Evolutionary conservation across 2,113 vertebrate genomes (phyloP), one percentile per base, ranked within the genome.

Genomic region (Silurus glanis): DNA sequence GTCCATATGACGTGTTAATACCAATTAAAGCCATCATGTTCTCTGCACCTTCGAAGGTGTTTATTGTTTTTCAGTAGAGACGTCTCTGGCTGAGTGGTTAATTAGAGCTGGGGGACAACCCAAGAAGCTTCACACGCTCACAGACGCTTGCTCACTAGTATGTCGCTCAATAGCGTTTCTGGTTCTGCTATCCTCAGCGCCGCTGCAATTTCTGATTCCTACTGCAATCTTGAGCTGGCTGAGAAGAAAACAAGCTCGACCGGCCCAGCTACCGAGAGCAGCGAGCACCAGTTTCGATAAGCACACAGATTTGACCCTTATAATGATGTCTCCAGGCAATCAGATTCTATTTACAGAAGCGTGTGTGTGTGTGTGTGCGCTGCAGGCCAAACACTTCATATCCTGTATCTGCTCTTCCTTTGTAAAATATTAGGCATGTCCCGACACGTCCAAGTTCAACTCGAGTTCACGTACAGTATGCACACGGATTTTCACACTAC

Each of bases 31-130:
- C 59, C 25, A 12, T 45, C 16, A 2, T 45, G 16, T 78, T 23
- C 19, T 25, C 21, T 45, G 23, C 53, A 6, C 82, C 53, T 74
- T 17, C 56, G n/a, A 49, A 9, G 23, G n/a, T 79, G n/a, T 64
- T 53, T n/a, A 78, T 64, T n/a, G 9, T 55, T 25, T 45, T 49
- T 23, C 19, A 23, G 67, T 74, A 59, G 53, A 58, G 19, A 14
- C 4, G 45, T 85, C 49, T 78, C 47, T 55, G 75, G 74, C 23
- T 85, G 51, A n/a, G 49, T 10, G 14, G 74, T 14, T 80, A 85
- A 85, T 85, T 80, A 85, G 62, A 79, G 72, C 61, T 28, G 45
- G 19, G 84, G 79, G 71, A 80, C 53, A 80, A 80, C 76, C 55
- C 1, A 13, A 80, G 75, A 64, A 58, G 76, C 9, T 71, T n/a